Evolutionary conservation across 2,113 vertebrate genomes (phyloP).

Genomic region (Entelurus aequoreus): DNA sequence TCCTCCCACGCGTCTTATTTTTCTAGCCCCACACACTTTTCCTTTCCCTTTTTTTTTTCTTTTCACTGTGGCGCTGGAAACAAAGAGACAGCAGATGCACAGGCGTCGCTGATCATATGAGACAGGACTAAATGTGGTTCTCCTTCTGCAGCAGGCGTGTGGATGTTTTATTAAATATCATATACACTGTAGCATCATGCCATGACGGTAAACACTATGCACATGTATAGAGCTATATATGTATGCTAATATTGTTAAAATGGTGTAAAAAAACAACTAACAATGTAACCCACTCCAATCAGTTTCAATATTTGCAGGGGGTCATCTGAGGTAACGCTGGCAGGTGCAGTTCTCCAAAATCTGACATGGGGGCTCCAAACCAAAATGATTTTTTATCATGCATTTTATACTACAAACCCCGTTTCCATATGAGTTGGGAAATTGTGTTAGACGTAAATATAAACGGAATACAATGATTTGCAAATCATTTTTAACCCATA

Average conservation of each 20-base stretch:
- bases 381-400: neutral
- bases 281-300: no score
- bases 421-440: no score
- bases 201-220: no score
- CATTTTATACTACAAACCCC: neutral
- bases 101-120: conserved; percentile 20
- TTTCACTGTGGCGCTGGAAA: conserved; percentile 25
- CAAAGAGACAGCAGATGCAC: conserved; percentile 42
- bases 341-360: conserved; percentile 2
- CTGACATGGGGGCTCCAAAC: neutral
- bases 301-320: neutral
- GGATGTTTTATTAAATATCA: no score
- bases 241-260: no score
- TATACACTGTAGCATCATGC: no score
- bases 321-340: conserved; percentile 3
- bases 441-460: no score
- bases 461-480: no score
- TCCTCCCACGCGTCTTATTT: conserved; percentile 38
- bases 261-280: no score
- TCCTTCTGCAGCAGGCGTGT: no score
- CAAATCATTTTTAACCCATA: no score
- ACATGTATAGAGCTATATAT: no score
- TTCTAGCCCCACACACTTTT: conserved; percentile 15
- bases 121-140: neutral
- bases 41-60: conserved; percentile 10